These are phyloP conservation scores for Caenorhabditis macrosperma DNA, from an alignment of 2,888 invertebrate species.

Conservation along the genomic window DNA sequence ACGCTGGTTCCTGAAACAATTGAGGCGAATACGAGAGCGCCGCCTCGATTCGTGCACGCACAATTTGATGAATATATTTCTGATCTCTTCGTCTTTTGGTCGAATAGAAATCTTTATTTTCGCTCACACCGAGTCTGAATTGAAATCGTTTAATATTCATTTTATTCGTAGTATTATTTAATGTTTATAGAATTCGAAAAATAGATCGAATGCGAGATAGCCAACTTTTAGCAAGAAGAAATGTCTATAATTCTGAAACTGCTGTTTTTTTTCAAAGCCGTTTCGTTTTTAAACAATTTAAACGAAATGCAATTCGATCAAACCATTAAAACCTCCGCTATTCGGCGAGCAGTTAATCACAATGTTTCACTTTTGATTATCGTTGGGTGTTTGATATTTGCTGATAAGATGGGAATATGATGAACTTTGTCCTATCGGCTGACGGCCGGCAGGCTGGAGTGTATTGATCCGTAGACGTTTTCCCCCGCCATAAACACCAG, in stretches of 20 bases:
- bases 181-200: too few species aligned
- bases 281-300: too few species aligned
- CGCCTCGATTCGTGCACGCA: constrained; percentile 47
- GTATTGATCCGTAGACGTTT: background rate
- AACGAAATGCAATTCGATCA: too few species aligned
- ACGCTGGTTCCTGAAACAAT: constrained; percentile 41
- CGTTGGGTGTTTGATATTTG: too few species aligned
- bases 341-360: too few species aligned
- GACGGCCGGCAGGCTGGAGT: background rate
- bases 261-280: too few species aligned
- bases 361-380: background rate
- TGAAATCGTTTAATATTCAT: background rate
- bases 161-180: too few species aligned
- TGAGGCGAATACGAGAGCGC: constrained; percentile 6
- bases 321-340: too few species aligned
- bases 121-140: background rate
- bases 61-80: constrained; percentile 60
- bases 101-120: constrained; percentile 3
- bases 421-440: background rate
- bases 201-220: too few species aligned
- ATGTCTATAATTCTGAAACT: too few species aligned
- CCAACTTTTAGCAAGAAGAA: too few species aligned
- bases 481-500: constrained; percentile 2
- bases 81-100: constrained; percentile 25
- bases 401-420: background rate